Conservation (phyloP, 2,888 invertebrate genomes). For the Isotomurus palustris region DNA sequence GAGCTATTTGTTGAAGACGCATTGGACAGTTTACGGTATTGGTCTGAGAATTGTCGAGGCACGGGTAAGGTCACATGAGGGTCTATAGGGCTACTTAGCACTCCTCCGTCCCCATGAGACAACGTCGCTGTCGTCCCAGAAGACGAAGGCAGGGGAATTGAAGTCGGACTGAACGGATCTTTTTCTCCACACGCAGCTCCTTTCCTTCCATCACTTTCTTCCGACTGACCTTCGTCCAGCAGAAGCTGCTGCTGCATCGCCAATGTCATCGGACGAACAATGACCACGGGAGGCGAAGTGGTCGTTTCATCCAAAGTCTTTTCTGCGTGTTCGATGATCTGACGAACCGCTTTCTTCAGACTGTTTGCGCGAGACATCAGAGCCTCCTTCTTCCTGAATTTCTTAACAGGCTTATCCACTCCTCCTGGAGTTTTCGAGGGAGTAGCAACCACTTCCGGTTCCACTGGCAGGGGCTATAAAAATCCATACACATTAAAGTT, state of each 20-base stretch:
- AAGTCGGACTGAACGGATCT: neutral
- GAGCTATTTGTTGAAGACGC: constrained; percentile 30
- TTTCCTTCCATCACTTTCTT: neutral
- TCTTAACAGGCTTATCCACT: constrained; percentile 31
- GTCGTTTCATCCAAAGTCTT: constrained; percentile 62
- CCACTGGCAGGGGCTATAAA: no score
- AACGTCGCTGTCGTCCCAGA: neutral
- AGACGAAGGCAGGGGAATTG: neutral
- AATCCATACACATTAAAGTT: no score
- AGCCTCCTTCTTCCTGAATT: constrained; percentile 52
- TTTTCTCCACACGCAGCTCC: no score
- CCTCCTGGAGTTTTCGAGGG: no score
- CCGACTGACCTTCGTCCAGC: constrained; percentile 9
- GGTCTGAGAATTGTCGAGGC: constrained; percentile 66
- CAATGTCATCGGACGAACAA: constrained; percentile 43
- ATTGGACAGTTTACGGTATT: constrained; percentile 31
- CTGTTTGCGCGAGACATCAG: constrained; percentile 68
- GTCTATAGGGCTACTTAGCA: constrained; percentile 34
- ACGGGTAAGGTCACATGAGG: constrained; percentile 59
- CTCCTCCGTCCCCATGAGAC: neutral
- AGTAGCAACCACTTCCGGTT: no score
- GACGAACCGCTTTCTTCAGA: constrained; percentile 73
- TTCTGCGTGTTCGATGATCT: constrained; percentile 75
- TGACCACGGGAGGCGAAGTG: constrained; percentile 32
- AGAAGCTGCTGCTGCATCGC: constrained; percentile 16